Base-by-base conservation (phyloP, 2,888 invertebrate genomes). In the Nemotelus nigrinus region DNA sequence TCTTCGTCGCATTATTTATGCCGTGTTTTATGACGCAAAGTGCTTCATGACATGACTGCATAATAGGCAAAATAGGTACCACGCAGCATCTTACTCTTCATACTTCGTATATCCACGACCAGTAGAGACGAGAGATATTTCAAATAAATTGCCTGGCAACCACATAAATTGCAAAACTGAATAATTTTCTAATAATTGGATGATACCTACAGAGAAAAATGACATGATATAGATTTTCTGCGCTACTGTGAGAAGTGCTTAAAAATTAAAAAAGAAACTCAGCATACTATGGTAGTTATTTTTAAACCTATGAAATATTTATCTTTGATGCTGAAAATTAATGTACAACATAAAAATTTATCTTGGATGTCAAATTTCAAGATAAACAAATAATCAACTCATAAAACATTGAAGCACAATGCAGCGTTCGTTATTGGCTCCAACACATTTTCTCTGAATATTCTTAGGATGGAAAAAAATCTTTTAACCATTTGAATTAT, bases 131-230 rank as follows among this genome's bases (percentile, higher is more conserved):
- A 65, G 41, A 47, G 44, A 65, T 65, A 65, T 65, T 45, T 65
- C 65, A 65, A 65, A 65, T 65, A 65, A 65, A 65, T 65, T 65
- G 45, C 45, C 65, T 41, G 45, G 65, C 65, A 65, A 2, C 65
- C 65, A 2, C 65, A 65, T 65, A 65, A 65, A 65, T 65, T 41
- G 47, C 47, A 44, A 65, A 65, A 45, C 65, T 65, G 65, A 65
- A 65, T 65, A 65, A 65, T 65, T 65, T 65, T 65, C 65, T 65
- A 65, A 65, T 65, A 65, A 65, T 65, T 47, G n/a, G 65, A 65
- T 65, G 65, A 45, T 45, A 65, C 65, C 65, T 65, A 44, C 2
- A 47, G 25, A 7, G 65, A 47, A 50, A 8, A 8, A 50, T 8
- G 5, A 8, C 50, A 50, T 1, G 8, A 50, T 50, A 8, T 50